These are phyloP conservation scores for Reticulitermes lucifugus DNA, from an alignment of 2,888 invertebrate species.

Conservation along the genomic window DNA sequence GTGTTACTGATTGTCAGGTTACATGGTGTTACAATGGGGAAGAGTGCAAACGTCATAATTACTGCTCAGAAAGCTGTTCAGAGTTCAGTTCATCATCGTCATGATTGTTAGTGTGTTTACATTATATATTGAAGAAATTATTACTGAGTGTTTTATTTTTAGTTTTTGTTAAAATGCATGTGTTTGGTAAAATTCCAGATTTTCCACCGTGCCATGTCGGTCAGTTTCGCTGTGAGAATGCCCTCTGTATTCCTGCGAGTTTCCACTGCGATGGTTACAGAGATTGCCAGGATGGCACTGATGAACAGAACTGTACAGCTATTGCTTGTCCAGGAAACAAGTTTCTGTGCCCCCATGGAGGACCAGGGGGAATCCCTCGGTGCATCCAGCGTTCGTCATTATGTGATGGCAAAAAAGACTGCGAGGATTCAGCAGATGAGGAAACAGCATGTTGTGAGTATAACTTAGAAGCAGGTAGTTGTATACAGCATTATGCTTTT, in stretches of 20 bases:
- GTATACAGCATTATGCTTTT: too few species aligned
- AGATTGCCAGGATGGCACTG: slow-evolving; percentile 93
- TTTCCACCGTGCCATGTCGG: slow-evolving; percentile 90
- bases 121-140: too few species aligned
- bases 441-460: slow-evolving; percentile 88
- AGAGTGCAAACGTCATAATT: too few species aligned
- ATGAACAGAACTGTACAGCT: slow-evolving; percentile 88
- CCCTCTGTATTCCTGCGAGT: slow-evolving; percentile 89
- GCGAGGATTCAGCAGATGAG: slow-evolving; percentile 92
- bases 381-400: slow-evolving; percentile 90
- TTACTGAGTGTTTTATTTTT: neutral
- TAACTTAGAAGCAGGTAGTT: too few species aligned
- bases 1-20: too few species aligned
- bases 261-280: slow-evolving; percentile 89
- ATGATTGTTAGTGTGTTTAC: too few species aligned
- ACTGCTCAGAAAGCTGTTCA: too few species aligned
- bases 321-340: slow-evolving; percentile 91
- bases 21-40: too few species aligned
- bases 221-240: slow-evolving; percentile 93
- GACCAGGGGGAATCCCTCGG: slow-evolving; percentile 78
- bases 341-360: slow-evolving; percentile 88
- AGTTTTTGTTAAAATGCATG: neutral
- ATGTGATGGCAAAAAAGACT: slow-evolving; percentile 92
- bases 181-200: slow-evolving; percentile 66
- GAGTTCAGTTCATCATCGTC: too few species aligned